Evolutionary conservation across 2,113 vertebrate genomes (phyloP).

Genomic region (Apeltes quadracus): DNA sequence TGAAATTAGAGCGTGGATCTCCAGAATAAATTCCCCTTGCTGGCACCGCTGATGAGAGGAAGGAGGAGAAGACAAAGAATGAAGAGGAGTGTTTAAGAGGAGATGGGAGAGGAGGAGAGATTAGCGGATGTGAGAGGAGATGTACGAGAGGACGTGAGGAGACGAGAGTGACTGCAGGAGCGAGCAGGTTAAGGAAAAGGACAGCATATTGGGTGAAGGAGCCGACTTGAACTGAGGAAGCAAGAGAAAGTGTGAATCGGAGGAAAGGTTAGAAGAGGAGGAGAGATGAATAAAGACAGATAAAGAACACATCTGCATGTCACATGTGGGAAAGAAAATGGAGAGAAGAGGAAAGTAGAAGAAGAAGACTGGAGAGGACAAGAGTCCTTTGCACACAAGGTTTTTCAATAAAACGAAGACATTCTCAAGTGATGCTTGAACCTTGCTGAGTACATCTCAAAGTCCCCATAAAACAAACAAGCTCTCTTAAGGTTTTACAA

Average conservation of each 20-base stretch:
- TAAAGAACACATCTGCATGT: not conserved
- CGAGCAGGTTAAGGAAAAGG: not conserved
- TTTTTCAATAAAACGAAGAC: not conserved
- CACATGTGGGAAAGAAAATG: not conserved
- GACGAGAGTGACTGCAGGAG: not conserved
- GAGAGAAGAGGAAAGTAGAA: not conserved
- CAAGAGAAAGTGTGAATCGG: not conserved
- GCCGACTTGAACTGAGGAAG: not conserved
- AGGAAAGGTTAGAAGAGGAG: not conserved
- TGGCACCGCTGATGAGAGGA: slow-evolving; percentile 31
- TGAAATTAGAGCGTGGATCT: slow-evolving; percentile 48
- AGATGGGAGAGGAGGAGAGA: slow-evolving; percentile 42
- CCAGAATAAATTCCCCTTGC: slow-evolving; percentile 50
- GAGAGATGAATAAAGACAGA: not conserved
- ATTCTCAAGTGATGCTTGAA: not conserved
- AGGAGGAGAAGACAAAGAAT: slow-evolving; percentile 15
- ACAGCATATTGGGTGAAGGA: slow-evolving; percentile 14
- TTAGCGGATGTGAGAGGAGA: slow-evolving; percentile 34
- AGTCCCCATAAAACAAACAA: not conserved
- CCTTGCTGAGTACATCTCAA: not conserved
- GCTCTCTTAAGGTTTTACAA: not conserved
- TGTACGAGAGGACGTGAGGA: slow-evolving; percentile 1
- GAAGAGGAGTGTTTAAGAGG: slow-evolving; percentile 6
- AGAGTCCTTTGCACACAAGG: not conserved
- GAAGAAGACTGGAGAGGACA: not conserved